phyloP scores from a whole-genome alignment of 1,140 invertebrate genomes.

The Holotrichia oblita region DNA sequence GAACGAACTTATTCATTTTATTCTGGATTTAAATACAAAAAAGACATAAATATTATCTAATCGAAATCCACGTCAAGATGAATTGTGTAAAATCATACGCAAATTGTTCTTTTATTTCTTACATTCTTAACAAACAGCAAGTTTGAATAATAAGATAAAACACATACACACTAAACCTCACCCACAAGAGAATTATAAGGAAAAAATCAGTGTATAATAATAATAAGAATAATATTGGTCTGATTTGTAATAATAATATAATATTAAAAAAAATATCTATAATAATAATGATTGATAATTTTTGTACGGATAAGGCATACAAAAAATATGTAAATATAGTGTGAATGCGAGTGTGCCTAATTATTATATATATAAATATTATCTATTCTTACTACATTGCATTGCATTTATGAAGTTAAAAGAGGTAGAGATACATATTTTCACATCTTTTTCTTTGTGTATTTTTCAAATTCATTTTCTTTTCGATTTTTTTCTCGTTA shows the following conservation, averaged over 20 bases:
- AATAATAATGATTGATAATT: slow-evolving; percentile 42
- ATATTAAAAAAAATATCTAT: slow-evolving; percentile 37
- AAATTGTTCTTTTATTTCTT: too few species aligned
- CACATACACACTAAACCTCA: neutral
- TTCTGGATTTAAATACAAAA: too few species aligned
- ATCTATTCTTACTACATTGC: slow-evolving; percentile 2
- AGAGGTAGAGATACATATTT: neutral
- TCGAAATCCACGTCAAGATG: too few species aligned
- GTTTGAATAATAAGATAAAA: slow-evolving; percentile 7
- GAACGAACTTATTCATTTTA: too few species aligned
- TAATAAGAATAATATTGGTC: slow-evolving; percentile 10
- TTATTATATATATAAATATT: slow-evolving; percentile 26
- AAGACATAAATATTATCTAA: too few species aligned
- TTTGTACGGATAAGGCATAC: slow-evolving; percentile 43
- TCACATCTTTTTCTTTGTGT: neutral
- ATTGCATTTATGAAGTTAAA: slow-evolving; percentile 35
- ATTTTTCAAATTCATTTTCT: neutral
- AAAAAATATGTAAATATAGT: slow-evolving; percentile 34
- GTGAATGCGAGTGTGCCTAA: slow-evolving; percentile 39
- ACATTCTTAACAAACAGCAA: neutral
- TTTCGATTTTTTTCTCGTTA: neutral
- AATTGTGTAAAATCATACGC: too few species aligned
- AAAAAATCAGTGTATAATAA: neutral
- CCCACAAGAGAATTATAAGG: neutral
- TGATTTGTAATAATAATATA: slow-evolving; percentile 36